These are phyloP conservation scores for Apostichopus parvimensis DNA, from an alignment of 35 echinoderm and acorn worm genomes.

Conservation along the genomic window DNA sequence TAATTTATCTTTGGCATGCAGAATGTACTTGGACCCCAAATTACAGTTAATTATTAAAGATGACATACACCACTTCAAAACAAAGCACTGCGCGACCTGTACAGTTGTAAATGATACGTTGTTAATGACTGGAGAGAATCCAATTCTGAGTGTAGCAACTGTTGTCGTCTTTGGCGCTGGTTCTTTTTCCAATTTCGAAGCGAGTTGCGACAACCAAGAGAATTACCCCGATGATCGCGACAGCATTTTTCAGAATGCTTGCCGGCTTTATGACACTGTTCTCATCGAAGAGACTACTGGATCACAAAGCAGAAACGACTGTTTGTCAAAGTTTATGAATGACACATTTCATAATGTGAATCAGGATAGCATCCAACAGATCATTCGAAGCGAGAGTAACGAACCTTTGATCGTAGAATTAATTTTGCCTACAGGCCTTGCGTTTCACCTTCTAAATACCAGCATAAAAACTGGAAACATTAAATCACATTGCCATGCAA, in stretches of 20 bases:
- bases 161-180: slow-evolving; percentile 4
- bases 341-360: not conserved
- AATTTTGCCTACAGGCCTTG: not conserved
- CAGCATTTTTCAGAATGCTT: slow-evolving; percentile 38
- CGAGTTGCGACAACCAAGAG: not conserved
- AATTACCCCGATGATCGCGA: not conserved
- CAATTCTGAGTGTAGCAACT: not conserved
- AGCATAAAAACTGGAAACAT: not conserved
- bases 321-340: slow-evolving; percentile 19
- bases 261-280: not conserved
- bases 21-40: not conserved
- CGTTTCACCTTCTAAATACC: slow-evolving; percentile 6
- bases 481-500: not conserved
- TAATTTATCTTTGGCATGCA: not conserved
- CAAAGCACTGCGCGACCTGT: not conserved
- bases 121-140: not conserved
- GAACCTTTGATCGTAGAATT: not conserved
- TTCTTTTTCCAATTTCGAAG: not conserved
- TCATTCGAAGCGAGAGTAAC: not conserved
- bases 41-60: not conserved
- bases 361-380: not conserved
- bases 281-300: not conserved
- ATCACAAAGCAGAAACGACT: not conserved
- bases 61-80: not conserved
- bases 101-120: not conserved